A percentile compares a stretch with the other conserved stretches of the same genome.
phyloP scores from a whole-genome alignment of 2,888 invertebrate genomes.

The Tanaodytes sp. region DNA sequence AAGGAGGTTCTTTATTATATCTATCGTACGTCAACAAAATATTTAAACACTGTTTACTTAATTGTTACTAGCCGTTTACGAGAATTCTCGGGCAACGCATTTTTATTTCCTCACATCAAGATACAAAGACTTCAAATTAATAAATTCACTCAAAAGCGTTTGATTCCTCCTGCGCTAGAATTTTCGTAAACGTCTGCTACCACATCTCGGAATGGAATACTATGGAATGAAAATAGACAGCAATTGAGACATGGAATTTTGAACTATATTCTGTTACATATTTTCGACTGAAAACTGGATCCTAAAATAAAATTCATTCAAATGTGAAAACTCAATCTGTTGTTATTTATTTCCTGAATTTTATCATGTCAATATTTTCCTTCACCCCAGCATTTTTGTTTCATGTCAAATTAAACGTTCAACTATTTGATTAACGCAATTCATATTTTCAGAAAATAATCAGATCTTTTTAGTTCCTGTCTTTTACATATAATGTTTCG shows the following conservation, averaged over 20 bases:
- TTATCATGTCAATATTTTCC: not conserved
- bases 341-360: not conserved
- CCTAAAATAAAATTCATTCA: conserved; percentile 58
- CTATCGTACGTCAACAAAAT: conserved; percentile 28
- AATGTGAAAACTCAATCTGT: conserved; percentile 27
- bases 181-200: conserved; percentile 52
- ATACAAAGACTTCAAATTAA: conserved; percentile 55
- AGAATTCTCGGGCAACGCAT: conserved; percentile 36
- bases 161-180: conserved; percentile 51
- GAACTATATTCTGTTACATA: conserved; percentile 61
- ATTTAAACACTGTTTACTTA: conserved; percentile 32
- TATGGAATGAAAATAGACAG: conserved; percentile 43
- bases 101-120: conserved; percentile 20
- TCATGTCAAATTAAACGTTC: not conserved
- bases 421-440: too few species aligned
- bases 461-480: too few species aligned
- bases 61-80: conserved; percentile 42
- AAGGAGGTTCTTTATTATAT: conserved; percentile 38
- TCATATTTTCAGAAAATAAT: too few species aligned
- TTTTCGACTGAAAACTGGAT: conserved; percentile 58
- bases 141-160: conserved; percentile 47
- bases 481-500: too few species aligned
- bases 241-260: conserved; percentile 57
- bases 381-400: not conserved
- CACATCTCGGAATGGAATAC: conserved; percentile 47